Evolutionary conservation across 1,140 invertebrate genomes (phyloP), one percentile per base, ranked within the genome.

Genomic region (Drosophila bipectinata): DNA sequence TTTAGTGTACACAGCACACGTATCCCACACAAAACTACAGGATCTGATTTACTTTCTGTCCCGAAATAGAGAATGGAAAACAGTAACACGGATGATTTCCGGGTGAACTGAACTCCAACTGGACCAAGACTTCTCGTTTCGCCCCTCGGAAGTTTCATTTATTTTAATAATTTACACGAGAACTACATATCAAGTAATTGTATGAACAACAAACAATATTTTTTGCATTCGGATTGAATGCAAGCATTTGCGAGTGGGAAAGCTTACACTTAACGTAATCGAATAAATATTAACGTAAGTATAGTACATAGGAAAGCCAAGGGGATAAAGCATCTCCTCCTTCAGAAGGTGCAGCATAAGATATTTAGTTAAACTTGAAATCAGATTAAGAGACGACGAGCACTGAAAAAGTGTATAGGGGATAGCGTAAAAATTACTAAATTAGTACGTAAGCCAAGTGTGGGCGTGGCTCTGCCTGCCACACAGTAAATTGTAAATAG

Each of bases 361-460:
- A 63, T 58, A 67, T 61, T 81, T 82, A 74, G 66, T 87, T 81
- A 9, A 57, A 72, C 67, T 82, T 72, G 55, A 21, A 56, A 62
- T 45, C 77, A 69, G 81, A 69, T 72, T 48, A 7, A 14, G 34
- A 52, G 41, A 54, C 30, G 41, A 45, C 44, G 48, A 49, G 67
- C 72, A 67, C 67, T 78, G 41, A 45, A 45, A 53, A 45, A 68
- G 60, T 72, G 34, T 10, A 12, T 37, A 37, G 34, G 3, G 47
- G 69, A 79, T 79, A 85, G 85, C 81, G 85, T 90, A 90, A 82
- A 53, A 72, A 60, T 72, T 69, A 90, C 87, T 90, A 90, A 90
- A 90, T 90, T 90, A 90, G 79, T 15, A 4, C 6, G 48, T 89
- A 89, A 75, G 78, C 21, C 21, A 63, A 18, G 41, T 69, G 55